Base-by-base conservation (phyloP, 1,140 invertebrate species). In the Drosophila melanogaster region DNA sequence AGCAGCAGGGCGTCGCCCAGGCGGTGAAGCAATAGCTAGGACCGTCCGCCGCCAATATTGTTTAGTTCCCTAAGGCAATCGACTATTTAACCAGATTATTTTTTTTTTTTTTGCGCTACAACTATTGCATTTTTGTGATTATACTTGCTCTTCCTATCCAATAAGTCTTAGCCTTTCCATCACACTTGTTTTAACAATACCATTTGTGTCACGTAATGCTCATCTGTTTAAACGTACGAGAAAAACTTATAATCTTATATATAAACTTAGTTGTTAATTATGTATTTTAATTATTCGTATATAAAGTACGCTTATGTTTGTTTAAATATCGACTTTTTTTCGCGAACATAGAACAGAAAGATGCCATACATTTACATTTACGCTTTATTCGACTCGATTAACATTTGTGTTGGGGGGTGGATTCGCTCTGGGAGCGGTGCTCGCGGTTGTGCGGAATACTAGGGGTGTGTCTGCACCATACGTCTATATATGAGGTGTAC, bases 1-100 rank as follows among this genome's bases (percentile, higher is more conserved):
- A 66, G 51, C 80, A 84, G 49, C 83, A 84, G 64, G 75, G 73
- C 46, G 75, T 72, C 56, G 78, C 64, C n/a, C 81, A 81, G 65
- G 83, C 83, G 50, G 73, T 74, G 22, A 77, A 40, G 77, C 81
- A 47, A 44, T 85, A 43, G 61, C 51, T 66, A 6, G 60, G 66
- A 11, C 24, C 22, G 46, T 50, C 30, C 35, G 17, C 30, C 35
- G 17, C 47, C 51, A 50, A 49, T 57, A 53, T 57, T 65, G 58
- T 44, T 70, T 73, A 81, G 71, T 59, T 74, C 26, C 30, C 64
- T 40, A 40, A 33, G 41, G 33, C 24, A 12, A 55, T 19, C 24
- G 17, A 49, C 35, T 72, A 53, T 54, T 33, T 44, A 59, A 49
- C 12, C 5, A 6, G 7, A 38, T 38, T 2, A n/a, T n/a, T 19